Evolutionary conservation across 1,140 invertebrate species (phyloP).

Genomic region (Drosophila repleta): DNA sequence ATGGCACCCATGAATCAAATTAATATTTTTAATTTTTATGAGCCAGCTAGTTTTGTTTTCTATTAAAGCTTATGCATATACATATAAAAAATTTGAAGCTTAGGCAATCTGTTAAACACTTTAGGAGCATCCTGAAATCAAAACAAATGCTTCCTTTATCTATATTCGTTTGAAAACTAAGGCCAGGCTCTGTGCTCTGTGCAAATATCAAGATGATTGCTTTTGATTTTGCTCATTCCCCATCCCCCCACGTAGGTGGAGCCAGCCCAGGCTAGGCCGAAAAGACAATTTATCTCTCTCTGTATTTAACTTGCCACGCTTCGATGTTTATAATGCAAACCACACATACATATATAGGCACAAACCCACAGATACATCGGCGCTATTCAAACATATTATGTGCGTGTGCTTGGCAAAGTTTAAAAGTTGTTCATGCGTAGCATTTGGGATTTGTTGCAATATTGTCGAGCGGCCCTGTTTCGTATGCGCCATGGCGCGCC

Average conservation of each 20-base stretch:
- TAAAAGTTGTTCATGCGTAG: conserved; percentile 77
- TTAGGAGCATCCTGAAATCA: conserved; percentile 41
- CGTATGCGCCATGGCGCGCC: conserved; percentile 74
- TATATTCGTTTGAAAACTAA: conserved; percentile 42
- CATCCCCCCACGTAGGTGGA: conserved; percentile 7
- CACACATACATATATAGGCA: conserved; percentile 19
- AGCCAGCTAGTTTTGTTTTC: too few species aligned
- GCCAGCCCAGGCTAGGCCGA: background rate
- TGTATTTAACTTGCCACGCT: conserved; percentile 70
- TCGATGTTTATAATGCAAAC: conserved; percentile 51
- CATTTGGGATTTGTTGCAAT: conserved; percentile 78
- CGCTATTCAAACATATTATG: conserved; percentile 39
- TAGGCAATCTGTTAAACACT: conserved; percentile 6
- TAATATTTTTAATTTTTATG: too few species aligned
- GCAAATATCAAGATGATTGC: conserved; percentile 75
- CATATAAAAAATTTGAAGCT: background rate
- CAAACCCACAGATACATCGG: conserved; percentile 7
- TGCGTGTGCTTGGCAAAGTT: conserved; percentile 54
- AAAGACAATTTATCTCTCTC: conserved; percentile 54
- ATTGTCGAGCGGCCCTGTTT: conserved; percentile 60
- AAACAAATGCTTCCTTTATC: conserved; percentile 29
- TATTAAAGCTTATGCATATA: background rate
- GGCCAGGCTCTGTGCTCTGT: conserved; percentile 52
- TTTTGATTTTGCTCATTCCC: conserved; percentile 70
- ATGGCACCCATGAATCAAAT: background rate